Evolutionary conservation across 2,888 invertebrate genomes (phyloP).

Genomic region (Podabrus alpinus): DNA sequence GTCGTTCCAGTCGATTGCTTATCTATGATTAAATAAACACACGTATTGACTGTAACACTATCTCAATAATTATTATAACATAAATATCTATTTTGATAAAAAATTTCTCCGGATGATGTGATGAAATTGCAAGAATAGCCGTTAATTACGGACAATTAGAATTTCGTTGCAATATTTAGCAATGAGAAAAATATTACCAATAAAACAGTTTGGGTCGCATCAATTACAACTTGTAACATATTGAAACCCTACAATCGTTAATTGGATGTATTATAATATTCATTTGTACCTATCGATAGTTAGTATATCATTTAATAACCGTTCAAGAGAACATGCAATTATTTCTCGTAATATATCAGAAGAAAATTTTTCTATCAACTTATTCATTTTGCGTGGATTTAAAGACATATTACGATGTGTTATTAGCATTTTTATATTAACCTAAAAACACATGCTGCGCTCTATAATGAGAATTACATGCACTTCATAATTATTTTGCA

Average conservation of each 20-base stretch:
- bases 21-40: too few species aligned
- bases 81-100: neutral
- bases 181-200: too few species aligned
- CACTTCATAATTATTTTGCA: conserved; percentile 27
- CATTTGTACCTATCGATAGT: neutral
- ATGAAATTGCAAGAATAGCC: neutral
- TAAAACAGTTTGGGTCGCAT: too few species aligned
- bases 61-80: neutral
- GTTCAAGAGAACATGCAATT: neutral
- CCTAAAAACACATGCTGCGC: conserved; percentile 32
- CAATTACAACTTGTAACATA: neutral
- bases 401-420: conserved; percentile 34
- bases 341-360: conserved; percentile 1
- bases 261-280: neutral
- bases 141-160: neutral
- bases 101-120: neutral
- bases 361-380: conserved; percentile 14
- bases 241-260: neutral
- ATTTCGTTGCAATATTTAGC: neutral
- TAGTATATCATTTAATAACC: neutral
- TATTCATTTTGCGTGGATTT: conserved; percentile 39
- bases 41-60: too few species aligned
- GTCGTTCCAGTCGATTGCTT: too few species aligned
- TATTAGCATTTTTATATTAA: conserved; percentile 40
- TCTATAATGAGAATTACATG: conserved; percentile 31